Conservation (phyloP, 2,888 invertebrate genomes). For the Drosophila paramelanica region DNA sequence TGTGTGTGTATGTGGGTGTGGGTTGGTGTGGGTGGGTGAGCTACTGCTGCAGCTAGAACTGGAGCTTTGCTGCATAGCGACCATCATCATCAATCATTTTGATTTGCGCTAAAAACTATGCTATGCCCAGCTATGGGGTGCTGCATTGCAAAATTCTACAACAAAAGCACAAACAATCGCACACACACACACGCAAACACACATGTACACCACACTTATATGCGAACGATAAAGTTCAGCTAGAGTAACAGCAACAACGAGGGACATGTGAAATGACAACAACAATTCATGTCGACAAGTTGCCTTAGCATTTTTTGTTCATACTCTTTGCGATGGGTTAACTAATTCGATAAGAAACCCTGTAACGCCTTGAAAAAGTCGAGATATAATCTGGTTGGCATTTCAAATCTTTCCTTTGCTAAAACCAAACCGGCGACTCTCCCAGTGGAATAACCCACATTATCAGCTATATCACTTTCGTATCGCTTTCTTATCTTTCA, state of each 20-base stretch:
- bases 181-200: constrained; percentile 13
- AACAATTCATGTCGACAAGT: constrained; percentile 78
- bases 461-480: neutral
- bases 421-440: no score
- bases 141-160: constrained; percentile 39
- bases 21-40: constrained; percentile 16
- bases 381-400: neutral
- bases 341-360: neutral
- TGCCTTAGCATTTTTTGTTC: constrained; percentile 58
- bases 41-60: constrained; percentile 16
- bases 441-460: no score
- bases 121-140: constrained; percentile 42
- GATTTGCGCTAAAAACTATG: constrained; percentile 79
- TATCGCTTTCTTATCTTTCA: neutral
- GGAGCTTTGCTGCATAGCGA: constrained; percentile 52
- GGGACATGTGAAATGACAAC: constrained; percentile 61
- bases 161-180: constrained; percentile 20
- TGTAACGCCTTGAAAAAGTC: neutral
- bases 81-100: constrained; percentile 80
- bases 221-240: constrained; percentile 42
- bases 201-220: constrained; percentile 14
- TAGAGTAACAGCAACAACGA: constrained; percentile 35
- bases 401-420: no score
- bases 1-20: constrained; percentile 12
- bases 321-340: constrained; percentile 9